phyloP scores from a whole-genome alignment of 2,113 vertebrate genomes.

The Clinocottus analis region DNA sequence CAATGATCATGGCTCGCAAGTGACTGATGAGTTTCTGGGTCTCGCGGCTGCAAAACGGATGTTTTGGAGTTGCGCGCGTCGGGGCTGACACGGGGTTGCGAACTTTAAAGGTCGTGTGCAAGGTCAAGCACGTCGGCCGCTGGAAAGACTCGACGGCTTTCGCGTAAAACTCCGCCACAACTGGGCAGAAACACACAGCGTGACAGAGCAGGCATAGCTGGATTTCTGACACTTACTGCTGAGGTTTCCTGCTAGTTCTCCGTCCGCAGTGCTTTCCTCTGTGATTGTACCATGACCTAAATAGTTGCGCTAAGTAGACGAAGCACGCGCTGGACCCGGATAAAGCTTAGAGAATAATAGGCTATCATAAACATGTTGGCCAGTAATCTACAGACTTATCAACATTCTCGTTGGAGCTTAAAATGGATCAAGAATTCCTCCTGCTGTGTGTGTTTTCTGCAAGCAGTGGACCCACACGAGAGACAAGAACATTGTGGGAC shows the following conservation, averaged over 20 bases:
- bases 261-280: constrained; percentile 21
- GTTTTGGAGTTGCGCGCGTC: too few species aligned
- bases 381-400: constrained; percentile 79
- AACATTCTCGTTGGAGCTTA: constrained; percentile 73
- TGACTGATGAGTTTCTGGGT: background rate
- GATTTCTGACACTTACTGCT: constrained; percentile 6
- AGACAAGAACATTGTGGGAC: constrained; percentile 40
- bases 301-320: constrained; percentile 73
- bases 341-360: constrained; percentile 77
- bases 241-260: constrained; percentile 50
- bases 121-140: background rate
- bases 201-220: background rate
- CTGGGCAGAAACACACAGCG: background rate
- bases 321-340: constrained; percentile 69
- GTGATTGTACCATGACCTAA: constrained; percentile 69
- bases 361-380: constrained; percentile 81
- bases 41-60: too few species aligned
- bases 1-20: background rate
- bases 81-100: background rate
- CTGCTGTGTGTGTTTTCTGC: constrained; percentile 46
- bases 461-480: constrained; percentile 39
- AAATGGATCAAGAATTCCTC: constrained; percentile 78
- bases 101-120: background rate
- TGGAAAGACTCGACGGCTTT: background rate
- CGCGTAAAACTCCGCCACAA: background rate